Percentiles rank a stretch among this genome's conserved stretches.
phyloP scores from a whole-genome alignment of 2,113 vertebrate species.

The Eurypyga helias region DNA sequence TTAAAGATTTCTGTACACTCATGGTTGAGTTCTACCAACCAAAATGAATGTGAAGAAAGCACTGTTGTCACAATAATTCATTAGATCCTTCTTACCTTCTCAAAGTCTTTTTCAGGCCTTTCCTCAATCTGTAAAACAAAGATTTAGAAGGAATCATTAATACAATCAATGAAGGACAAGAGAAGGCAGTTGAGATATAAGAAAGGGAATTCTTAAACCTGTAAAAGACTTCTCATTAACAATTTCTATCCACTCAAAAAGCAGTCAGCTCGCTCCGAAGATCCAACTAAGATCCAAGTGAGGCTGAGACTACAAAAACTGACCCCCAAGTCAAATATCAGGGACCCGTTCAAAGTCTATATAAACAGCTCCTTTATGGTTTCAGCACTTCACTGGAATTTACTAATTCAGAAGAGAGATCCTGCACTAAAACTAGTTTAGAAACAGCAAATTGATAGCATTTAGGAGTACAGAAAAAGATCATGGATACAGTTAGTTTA shows the following conservation, averaged over 20 bases:
- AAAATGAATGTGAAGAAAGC: background rate
- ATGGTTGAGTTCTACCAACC: background rate
- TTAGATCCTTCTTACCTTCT: conserved; percentile 75
- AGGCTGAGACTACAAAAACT: background rate
- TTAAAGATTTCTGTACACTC: background rate
- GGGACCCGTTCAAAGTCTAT: background rate
- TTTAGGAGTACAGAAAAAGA: background rate
- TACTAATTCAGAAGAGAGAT: background rate
- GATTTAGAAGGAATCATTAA: background rate
- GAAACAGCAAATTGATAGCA: background rate
- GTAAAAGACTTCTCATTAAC: background rate
- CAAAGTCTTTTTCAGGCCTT: conserved; percentile 82
- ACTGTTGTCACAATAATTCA: background rate
- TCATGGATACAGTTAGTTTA: background rate
- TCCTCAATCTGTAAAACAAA: conserved; percentile 77
- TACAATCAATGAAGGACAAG: background rate
- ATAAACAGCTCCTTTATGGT: background rate
- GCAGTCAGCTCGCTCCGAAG: background rate
- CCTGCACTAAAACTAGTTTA: background rate
- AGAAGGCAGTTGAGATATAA: fast-evolving
- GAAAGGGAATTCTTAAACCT: background rate
- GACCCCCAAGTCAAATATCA: background rate
- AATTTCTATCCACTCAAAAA: background rate
- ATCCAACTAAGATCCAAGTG: background rate
- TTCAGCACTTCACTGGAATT: background rate